phyloP scores from a whole-genome alignment of 2,888 invertebrate species.

The Lepidochrysops patricia region DNA sequence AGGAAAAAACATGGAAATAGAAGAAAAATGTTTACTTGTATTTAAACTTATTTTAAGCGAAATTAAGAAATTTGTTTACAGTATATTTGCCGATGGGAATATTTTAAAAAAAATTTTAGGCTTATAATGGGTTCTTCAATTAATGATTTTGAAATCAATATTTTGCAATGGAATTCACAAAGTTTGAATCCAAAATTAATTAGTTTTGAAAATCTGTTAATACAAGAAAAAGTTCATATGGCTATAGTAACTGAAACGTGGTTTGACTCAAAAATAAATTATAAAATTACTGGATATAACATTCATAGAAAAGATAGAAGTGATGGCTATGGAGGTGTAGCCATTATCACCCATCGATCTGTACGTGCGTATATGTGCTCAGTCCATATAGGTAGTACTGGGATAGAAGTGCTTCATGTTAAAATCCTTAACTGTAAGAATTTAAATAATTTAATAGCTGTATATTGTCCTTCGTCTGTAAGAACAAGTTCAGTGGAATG shows the following conservation, averaged over 20 bases:
- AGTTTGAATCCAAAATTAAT: slow-evolving; percentile 1
- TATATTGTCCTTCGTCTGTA: slow-evolving; percentile 22
- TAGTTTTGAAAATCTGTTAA: background rate
- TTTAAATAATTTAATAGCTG: slow-evolving; percentile 19
- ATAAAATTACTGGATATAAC: slow-evolving; percentile 17
- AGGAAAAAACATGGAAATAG: background rate
- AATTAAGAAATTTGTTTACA: background rate
- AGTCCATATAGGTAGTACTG: slow-evolving; percentile 8
- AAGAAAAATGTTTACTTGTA: background rate
- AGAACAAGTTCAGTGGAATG: slow-evolving; percentile 15
- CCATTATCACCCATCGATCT: slow-evolving; percentile 19
- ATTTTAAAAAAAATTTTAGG: background rate
- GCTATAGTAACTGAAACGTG: slow-evolving; percentile 21
- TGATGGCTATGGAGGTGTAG: slow-evolving; percentile 20
- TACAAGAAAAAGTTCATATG: slow-evolving; percentile 18
- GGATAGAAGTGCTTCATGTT: slow-evolving; percentile 18
- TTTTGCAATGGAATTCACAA: slow-evolving; percentile 14
- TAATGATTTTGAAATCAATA: background rate
- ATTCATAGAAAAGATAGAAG: slow-evolving; percentile 17
- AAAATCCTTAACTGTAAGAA: slow-evolving; percentile 15
- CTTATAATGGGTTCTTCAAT: background rate
- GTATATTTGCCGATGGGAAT: background rate
- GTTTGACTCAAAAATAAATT: slow-evolving; percentile 12
- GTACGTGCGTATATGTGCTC: slow-evolving; percentile 5
- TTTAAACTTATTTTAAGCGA: background rate